Evolutionary conservation across 2,113 vertebrate genomes (phyloP).

Genomic region (Zapus hudsonius): DNA sequence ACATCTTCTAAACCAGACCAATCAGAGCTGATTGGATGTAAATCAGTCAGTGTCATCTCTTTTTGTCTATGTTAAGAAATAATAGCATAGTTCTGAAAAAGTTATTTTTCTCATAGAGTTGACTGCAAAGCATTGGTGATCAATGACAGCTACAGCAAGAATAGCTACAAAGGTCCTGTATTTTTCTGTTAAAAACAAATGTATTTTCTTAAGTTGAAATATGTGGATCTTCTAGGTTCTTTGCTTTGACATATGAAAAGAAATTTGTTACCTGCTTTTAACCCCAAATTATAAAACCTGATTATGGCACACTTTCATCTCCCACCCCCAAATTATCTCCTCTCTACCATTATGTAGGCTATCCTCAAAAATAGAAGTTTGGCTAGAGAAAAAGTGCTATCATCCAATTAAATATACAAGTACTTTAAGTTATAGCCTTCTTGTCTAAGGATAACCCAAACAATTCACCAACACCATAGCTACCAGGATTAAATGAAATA

Average conservation of each 20-base stretch:
- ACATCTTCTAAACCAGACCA: neutral
- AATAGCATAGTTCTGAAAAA: neutral
- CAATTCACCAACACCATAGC: neutral
- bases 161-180: neutral
- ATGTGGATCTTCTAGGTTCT: too few relatives aligned
- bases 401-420: neutral
- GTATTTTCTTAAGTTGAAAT: too few relatives aligned
- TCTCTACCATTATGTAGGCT: neutral
- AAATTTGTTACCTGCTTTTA: neutral
- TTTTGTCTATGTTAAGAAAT: constrained; percentile 30
- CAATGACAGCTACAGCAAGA: neutral
- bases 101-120: neutral
- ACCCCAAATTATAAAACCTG: neutral
- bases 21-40: neutral
- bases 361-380: neutral
- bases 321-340: neutral
- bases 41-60: neutral
- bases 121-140: neutral
- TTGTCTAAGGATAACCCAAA: neutral
- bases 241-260: too few relatives aligned
- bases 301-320: neutral
- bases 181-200: too few relatives aligned
- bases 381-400: neutral
- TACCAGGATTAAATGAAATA: neutral
- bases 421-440: neutral